Evolutionary conservation across 2,113 vertebrate genomes (phyloP).

Genomic region (Coptodon bakossiorum): DNA sequence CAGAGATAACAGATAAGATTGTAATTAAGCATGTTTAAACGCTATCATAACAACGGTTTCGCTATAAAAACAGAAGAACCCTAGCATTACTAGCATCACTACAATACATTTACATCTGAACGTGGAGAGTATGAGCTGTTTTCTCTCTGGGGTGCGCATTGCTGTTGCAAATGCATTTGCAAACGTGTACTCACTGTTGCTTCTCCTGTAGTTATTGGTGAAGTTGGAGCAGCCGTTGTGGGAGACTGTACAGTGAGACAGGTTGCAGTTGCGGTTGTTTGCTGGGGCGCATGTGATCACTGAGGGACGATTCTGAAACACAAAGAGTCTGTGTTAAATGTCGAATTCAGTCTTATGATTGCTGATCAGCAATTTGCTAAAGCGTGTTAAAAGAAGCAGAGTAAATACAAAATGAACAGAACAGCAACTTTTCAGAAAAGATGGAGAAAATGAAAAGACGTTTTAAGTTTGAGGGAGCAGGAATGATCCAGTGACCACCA

Average conservation of each 20-base stretch:
- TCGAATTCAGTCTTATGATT: not conserved
- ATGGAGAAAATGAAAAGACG: not conserved
- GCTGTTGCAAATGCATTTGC: not conserved
- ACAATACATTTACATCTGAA: not conserved
- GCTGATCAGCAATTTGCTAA: not conserved
- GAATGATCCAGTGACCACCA: not conserved
- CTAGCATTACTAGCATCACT: not conserved
- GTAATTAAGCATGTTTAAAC: not conserved
- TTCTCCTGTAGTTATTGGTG: slow-evolving; percentile 80
- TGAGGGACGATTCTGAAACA: slow-evolving; percentile 88
- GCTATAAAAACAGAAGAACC: not conserved
- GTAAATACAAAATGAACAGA: not conserved
- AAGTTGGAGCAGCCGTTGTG: slow-evolving; percentile 84
- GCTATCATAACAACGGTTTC: not conserved
- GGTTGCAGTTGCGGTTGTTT: slow-evolving; percentile 93
- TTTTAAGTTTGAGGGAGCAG: not conserved
- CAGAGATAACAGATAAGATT: not conserved
- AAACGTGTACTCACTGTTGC: slow-evolving; percentile 78
- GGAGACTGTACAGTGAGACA: slow-evolving; percentile 89
- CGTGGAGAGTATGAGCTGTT: not conserved
- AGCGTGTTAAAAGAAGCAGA: not conserved
- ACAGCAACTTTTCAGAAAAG: not conserved
- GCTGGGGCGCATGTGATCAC: slow-evolving; percentile 96
- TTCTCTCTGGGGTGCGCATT: not conserved
- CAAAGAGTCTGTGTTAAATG: not conserved